Evolutionary conservation across 2,797 vertebrate genomes (phyloP), one percentile per base, ranked within the genome.

Genomic region (Merluccius polli): DNA sequence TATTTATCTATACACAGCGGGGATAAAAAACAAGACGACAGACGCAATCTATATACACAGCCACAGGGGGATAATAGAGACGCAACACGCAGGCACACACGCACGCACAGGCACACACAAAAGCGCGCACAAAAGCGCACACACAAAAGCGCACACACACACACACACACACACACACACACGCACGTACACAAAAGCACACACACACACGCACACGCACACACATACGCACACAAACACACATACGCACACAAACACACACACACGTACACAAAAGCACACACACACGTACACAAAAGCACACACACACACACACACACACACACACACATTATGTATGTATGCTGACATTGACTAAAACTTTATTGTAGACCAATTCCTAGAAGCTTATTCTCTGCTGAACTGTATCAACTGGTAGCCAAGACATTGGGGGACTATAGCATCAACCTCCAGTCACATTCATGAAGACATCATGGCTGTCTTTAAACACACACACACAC

Each of bases 1-100:
- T 90, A 92, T 93, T 91, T 92, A 94, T 93, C 92, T 88, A 87
- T 88, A 91, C 87, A 80, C 82, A 86, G 77, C 82, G 79, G 79
- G 87, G 89, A 87, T 88, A 87, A 92, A 92, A 89, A 87, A 79
- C 86, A 36, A 84, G 82, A 90, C 81, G 84, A 87, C 83, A 87
- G 82, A 87, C 86, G 81, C 83, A 83, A 85, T 89, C 89, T 88
- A 91, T 90, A 91, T 83, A 85, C 83, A 86, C 83, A 85, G 85
- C 80, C 86, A 83, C 79, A 79, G 70, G 81, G 83, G 83, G 83
- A 83, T 87, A 86, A 83, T 76, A 71, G 80, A 89, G 85, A 83
- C 77, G 71, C 80, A 16, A 27, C 69, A 15, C 72, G 75, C 79
- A 80, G 68, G 72, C 76, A 76, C 75, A 73, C 65, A 73, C 75